phyloP scores from a whole-genome alignment of 2,888 invertebrate genomes.

The Microchrysa polita region DNA sequence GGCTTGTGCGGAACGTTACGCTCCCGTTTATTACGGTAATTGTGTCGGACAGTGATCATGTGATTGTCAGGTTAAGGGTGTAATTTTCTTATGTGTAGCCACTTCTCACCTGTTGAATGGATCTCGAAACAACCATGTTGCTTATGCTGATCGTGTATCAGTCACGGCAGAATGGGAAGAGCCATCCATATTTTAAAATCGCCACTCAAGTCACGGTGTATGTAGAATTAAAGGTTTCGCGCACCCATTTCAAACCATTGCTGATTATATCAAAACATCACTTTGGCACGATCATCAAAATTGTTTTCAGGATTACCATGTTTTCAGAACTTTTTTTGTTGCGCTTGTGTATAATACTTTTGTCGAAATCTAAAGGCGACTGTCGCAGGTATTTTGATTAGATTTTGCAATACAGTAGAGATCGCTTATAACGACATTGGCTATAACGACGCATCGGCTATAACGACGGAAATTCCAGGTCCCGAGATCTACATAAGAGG shows the following conservation, averaged over 20 bases:
- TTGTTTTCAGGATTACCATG: neutral
- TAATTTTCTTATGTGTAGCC: constrained; percentile 26
- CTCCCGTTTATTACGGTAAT: constrained; percentile 35
- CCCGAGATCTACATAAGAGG: too few relatives aligned
- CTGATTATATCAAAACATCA: constrained; percentile 21
- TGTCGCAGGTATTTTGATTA: constrained; percentile 12
- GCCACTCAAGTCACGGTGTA: neutral
- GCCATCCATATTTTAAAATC: neutral
- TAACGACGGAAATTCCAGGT: too few relatives aligned
- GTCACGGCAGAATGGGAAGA: too few relatives aligned
- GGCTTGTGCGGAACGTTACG: constrained; percentile 33
- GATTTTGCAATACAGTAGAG: neutral
- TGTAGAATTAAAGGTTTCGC: constrained; percentile 12
- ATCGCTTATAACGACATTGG: too few relatives aligned
- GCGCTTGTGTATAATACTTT: too few relatives aligned
- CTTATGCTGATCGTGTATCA: too few relatives aligned
- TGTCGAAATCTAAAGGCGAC: neutral
- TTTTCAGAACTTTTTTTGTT: neutral
- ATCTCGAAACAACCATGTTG: constrained; percentile 10
- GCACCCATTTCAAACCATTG: neutral
- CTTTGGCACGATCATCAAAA: constrained; percentile 16
- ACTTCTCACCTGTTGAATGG: constrained; percentile 31
- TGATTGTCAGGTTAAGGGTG: constrained; percentile 28
- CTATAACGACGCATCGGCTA: too few relatives aligned
- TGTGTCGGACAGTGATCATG: constrained; percentile 25